These are phyloP conservation scores for Theonella swinhoei DNA, from an alignment of 37 sponge, comb jelly and placozoan species.

Conservation along the genomic window DNA sequence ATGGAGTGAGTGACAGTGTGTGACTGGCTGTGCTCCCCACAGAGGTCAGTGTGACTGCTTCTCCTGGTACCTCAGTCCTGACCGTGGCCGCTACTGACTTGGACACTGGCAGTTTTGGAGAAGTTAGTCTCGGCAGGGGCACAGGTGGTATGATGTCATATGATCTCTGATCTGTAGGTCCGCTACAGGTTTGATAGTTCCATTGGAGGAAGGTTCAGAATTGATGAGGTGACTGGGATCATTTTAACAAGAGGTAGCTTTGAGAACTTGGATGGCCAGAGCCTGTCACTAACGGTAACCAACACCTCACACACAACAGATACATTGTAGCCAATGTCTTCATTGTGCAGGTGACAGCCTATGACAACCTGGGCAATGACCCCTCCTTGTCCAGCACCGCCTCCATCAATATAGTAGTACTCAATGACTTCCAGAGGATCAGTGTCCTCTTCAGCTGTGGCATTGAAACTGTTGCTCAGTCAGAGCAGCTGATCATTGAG, in stretches of 20 bases:
- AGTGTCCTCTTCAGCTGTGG: background rate
- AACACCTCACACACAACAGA: too few relatives aligned
- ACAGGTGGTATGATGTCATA: background rate
- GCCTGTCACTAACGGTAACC: background rate
- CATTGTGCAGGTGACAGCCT: slow-evolving; percentile 44
- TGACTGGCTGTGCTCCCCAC: background rate
- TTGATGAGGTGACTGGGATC: background rate
- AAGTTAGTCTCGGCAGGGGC: background rate
- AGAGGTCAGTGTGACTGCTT: slow-evolving; percentile 46
- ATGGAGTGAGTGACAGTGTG: background rate
- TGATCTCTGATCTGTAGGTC: background rate
- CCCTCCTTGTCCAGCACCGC: background rate
- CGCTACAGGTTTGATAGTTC: background rate
- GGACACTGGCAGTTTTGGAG: slow-evolving; percentile 30
- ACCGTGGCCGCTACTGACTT: slow-evolving; percentile 39
- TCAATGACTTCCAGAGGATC: slow-evolving; percentile 26
- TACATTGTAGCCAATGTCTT: too few relatives aligned
- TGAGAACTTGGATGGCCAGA: background rate
- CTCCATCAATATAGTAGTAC: slow-evolving; percentile 21
- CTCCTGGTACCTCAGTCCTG: slow-evolving; percentile 17
- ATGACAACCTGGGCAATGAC: slow-evolving; percentile 23
- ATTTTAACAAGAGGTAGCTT: background rate
- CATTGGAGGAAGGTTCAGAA: background rate
- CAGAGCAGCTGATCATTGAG: background rate
- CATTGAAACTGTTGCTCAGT: background rate